phyloP scores from a whole-genome alignment of 2,797 vertebrate genomes.

The Simalia tracyae region DNA sequence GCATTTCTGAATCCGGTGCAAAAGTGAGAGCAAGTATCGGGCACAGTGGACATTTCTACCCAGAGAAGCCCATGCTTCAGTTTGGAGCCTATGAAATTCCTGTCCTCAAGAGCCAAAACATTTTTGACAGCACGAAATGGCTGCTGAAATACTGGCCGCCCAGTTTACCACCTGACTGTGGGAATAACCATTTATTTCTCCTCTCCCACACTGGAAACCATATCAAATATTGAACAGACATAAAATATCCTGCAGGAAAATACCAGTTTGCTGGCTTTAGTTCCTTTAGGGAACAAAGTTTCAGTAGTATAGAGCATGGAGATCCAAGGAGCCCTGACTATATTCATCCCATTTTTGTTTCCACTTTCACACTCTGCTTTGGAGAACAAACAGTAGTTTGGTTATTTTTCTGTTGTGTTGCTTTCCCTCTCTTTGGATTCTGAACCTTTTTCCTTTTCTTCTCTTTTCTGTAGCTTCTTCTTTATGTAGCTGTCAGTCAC shows the following conservation, averaged over 20 bases:
- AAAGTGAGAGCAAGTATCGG: not conserved
- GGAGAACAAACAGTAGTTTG: conserved; percentile 34
- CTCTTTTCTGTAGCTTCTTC: conserved; percentile 83
- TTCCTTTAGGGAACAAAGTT: not conserved
- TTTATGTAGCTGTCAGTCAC: conserved; percentile 77
- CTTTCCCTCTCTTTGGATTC: conserved; percentile 60
- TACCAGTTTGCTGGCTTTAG: not conserved
- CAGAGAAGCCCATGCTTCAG: not conserved
- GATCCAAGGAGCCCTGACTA: not conserved
- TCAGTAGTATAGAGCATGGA: not conserved
- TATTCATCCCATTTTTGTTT: not conserved
- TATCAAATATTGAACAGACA: not conserved
- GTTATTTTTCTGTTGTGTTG: conserved; percentile 9
- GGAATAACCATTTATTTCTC: not conserved
- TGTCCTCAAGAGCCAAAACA: not conserved
- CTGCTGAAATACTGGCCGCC: not conserved
- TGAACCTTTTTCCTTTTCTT: conserved; percentile 68
- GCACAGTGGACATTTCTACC: no score
- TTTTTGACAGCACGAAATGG: not conserved
- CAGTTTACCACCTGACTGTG: not conserved
- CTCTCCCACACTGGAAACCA: not conserved
- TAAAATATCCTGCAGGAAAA: not conserved
- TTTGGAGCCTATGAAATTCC: not conserved
- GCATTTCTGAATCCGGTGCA: not conserved
- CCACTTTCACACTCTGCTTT: not conserved